Evolutionary conservation across 2,113 vertebrate species (phyloP), one percentile per base, ranked within the genome.

Genomic region (Ascaphus truei): DNA sequence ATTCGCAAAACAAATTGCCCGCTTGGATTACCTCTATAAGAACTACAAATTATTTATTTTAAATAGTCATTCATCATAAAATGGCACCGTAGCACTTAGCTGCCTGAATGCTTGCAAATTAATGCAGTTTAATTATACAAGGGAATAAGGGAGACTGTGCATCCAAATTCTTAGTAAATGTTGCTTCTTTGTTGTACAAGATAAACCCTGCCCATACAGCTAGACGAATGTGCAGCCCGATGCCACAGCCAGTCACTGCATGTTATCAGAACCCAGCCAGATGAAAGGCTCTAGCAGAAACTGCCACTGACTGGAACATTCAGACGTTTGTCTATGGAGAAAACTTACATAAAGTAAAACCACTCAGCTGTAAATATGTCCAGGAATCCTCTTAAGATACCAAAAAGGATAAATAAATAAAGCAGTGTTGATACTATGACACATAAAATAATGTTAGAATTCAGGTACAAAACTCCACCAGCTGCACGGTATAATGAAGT

Each of bases 381-480:
- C 15, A 29, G 33, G 62, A 64, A 51, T 64, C 45, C 26, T 52
- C 62, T 18, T 26, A n/a, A 9, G 30, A 52, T 27, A 37, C 47
- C 62, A 10, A 64, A n/a, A 25, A 52, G 20, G 25, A 33, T 47
- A 36, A 26, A 34, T 36, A 64, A 64, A 64, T 22, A 64, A 25
- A 37, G 27, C 27, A 52, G 8, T 26, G 30, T 33, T 12, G 31
- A 51, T 25, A 23, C 30, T 25, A 63, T n/a, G 61, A 16, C n/a
- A 48, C 30, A 31, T 48, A 11, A 25, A 29, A 60, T 61, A 6
- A 60, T 43, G 26, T 1, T 37, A 37, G 10, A 9, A 37, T n/a
- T n/a, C n/a, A n/a, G n/a, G n/a, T n/a, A n/a, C n/a, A n/a, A n/a
- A n/a, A n/a, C n/a, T n/a, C n/a, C n/a, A n/a, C n/a, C n/a, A n/a